A percentile compares a stretch with the other conserved stretches of the same genome.
These are phyloP conservation scores for Malurus alboscapulatus DNA, from an alignment of 2,113 vertebrate species.

Conservation along the genomic window DNA sequence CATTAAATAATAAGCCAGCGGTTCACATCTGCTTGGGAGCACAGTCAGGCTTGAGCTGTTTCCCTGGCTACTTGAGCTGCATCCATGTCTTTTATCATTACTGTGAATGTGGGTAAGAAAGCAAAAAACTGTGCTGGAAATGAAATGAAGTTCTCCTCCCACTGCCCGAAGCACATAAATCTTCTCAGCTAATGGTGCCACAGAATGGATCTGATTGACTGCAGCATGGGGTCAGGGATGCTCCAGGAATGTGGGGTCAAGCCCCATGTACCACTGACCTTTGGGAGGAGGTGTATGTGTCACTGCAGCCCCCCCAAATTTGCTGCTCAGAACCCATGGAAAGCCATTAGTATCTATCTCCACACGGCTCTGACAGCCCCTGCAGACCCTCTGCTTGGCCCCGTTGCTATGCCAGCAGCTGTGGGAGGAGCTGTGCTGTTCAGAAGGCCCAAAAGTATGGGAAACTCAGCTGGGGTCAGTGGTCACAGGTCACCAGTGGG, in stretches of 20 bases:
- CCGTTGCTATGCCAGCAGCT: neutral
- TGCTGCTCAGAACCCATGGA: neutral
- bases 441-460: neutral
- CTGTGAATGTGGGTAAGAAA: neutral
- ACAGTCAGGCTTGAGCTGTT: neutral
- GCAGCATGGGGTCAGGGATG: neutral
- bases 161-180: constrained; percentile 39
- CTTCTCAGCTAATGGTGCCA: constrained; percentile 23
- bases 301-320: neutral
- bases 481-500: neutral
- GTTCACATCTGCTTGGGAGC: constrained; percentile 36
- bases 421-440: neutral
- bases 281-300: neutral
- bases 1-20: neutral
- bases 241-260: constrained; percentile 44
- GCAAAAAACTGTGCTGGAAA: constrained; percentile 26
- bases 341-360: neutral
- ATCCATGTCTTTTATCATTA: neutral
- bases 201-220: constrained; percentile 31
- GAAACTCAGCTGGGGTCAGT: neutral
- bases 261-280: neutral
- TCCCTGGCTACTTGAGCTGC: constrained; percentile 31
- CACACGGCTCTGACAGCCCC: neutral
- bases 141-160: constrained; percentile 44
- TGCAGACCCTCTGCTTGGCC: neutral